Percentiles rank a stretch among this genome's conserved stretches.
Evolutionary conservation across 2,113 vertebrate genomes (phyloP).

Genomic region (Anoura caudifer): DNA sequence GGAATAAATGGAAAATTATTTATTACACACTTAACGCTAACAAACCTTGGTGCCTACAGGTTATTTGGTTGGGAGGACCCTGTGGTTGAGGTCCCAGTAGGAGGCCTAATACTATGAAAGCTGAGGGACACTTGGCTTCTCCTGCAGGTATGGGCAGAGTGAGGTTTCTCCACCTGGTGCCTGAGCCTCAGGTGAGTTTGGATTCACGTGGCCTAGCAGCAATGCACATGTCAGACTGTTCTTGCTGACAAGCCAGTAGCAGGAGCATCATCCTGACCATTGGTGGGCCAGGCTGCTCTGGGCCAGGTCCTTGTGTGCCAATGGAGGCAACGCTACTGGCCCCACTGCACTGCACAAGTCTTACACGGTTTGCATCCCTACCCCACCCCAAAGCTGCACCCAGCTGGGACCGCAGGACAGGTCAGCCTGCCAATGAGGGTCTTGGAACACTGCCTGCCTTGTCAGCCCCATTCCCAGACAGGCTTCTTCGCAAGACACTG

Average conservation of each 20-base stretch:
- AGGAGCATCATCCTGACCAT: fast-evolving
- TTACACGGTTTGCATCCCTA: background rate
- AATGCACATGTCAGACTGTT: fast-evolving
- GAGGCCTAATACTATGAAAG: background rate
- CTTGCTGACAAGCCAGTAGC: too few relatives aligned
- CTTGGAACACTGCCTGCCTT: background rate
- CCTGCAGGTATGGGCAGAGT: background rate
- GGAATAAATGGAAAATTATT: background rate
- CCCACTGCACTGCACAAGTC: background rate
- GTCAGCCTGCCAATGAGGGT: too few relatives aligned
- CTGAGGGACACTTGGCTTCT: too few relatives aligned
- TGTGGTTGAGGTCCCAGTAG: too few relatives aligned
- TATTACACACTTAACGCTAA: fast-evolving
- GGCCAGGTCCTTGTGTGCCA: fast-evolving
- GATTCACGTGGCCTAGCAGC: background rate
- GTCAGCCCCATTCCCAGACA: background rate
- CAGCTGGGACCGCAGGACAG: background rate
- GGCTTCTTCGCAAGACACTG: too few relatives aligned
- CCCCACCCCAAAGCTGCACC: background rate
- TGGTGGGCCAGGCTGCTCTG: fast-evolving
- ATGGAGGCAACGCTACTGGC: background rate
- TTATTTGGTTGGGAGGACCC: background rate
- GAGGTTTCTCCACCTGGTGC: background rate
- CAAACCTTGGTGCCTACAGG: background rate
- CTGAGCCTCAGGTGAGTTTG: background rate